Conservation (phyloP, 2,888 invertebrate species). For the Nomada fucata region DNA sequence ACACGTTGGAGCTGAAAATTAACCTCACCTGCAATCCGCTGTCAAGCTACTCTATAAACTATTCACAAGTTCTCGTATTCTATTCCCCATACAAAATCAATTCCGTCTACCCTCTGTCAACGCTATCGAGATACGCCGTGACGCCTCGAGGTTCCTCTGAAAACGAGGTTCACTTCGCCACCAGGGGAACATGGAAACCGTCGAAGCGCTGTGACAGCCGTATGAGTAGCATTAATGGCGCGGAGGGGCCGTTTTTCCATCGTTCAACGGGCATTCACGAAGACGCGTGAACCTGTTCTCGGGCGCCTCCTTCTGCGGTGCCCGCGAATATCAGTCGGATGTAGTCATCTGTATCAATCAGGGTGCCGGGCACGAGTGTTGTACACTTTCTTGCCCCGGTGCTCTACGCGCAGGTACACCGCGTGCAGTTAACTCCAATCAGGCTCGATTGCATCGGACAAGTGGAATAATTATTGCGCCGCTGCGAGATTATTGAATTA, state of each 20-base stretch:
- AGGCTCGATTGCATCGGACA: constrained; percentile 74
- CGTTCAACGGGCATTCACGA: constrained; percentile 26
- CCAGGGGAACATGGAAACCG: neutral
- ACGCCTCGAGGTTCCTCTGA: neutral
- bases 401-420: constrained; percentile 49
- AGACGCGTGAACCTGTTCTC: constrained; percentile 66
- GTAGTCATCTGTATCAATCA: constrained; percentile 80
- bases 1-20: neutral
- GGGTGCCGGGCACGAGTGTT: constrained; percentile 55
- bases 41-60: constrained; percentile 6
- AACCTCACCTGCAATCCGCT: neutral
- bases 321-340: constrained; percentile 71
- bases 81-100: constrained; percentile 11
- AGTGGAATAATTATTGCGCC: constrained; percentile 75
- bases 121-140: neutral
- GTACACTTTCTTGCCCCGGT: constrained; percentile 72
- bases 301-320: constrained; percentile 63
- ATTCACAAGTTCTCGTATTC: neutral
- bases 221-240: constrained; percentile 24
- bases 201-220: constrained; percentile 39
- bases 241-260: constrained; percentile 48
- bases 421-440: constrained; percentile 73
- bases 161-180: neutral
- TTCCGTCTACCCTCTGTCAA: constrained; percentile 1
- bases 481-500: constrained; percentile 72